Conservation (phyloP, 2,888 invertebrate genomes). For the Diadromus collaris region DNA sequence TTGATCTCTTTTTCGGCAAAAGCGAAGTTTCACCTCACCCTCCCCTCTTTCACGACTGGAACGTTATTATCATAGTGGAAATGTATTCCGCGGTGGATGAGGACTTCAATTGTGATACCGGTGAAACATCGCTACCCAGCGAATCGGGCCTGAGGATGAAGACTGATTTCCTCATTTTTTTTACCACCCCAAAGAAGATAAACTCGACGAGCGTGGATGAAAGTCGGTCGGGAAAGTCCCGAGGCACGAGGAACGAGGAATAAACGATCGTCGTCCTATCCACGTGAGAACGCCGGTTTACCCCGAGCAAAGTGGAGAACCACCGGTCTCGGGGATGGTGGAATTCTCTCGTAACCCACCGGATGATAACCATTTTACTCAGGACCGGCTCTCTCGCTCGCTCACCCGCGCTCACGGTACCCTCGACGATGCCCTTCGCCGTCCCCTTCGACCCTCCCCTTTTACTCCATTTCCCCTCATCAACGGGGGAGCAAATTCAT, state of each 20-base stretch:
- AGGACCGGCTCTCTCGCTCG: constrained; percentile 26
- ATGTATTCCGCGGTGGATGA: not conserved
- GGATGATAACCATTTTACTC: constrained; percentile 76
- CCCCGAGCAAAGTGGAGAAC: constrained; percentile 16
- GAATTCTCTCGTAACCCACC: constrained; percentile 67
- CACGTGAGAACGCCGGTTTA: constrained; percentile 22
- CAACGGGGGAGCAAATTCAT: constrained; percentile 62
- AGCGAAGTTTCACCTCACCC: too few relatives aligned
- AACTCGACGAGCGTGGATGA: constrained; percentile 3
- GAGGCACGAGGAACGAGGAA: not conserved
- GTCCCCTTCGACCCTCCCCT: constrained; percentile 50
- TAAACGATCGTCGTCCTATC: constrained; percentile 38
- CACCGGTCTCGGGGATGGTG: constrained; percentile 26
- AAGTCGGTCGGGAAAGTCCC: not conserved
- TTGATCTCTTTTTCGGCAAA: not conserved
- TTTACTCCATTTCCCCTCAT: constrained; percentile 70
- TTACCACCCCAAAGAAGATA: not conserved
- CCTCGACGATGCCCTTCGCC: constrained; percentile 29
- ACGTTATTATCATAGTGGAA: not conserved
- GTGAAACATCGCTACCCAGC: too few relatives aligned
- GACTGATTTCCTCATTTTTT: not conserved
- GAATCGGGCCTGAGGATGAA: not conserved
- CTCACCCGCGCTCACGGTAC: constrained; percentile 36
- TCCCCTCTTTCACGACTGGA: not conserved
- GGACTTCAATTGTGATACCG: not conserved